These are phyloP conservation scores for Scomber japonicus DNA, from an alignment of 2,113 vertebrate species.

Conservation along the genomic window DNA sequence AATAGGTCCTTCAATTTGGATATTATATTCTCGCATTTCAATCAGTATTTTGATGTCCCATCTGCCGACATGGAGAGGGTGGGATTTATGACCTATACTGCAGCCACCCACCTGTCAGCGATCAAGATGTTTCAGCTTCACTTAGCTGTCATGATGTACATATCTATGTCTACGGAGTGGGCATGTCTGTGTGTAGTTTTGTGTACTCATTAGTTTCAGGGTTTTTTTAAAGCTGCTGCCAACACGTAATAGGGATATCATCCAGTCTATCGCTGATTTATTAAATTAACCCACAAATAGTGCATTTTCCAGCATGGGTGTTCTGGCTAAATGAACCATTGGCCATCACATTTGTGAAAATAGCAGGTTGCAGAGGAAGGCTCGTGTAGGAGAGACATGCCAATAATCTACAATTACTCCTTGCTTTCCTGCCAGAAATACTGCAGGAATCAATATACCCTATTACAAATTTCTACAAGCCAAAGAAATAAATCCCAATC, in stretches of 20 bases:
- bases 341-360: constrained; percentile 18
- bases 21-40: too few species aligned
- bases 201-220: constrained; percentile 12
- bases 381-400: background rate
- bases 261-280: constrained; percentile 9
- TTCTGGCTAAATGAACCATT: background rate
- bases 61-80: too few species aligned
- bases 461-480: background rate
- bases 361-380: constrained; percentile 22
- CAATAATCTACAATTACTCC: constrained; percentile 15
- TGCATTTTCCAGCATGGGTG: constrained; percentile 14
- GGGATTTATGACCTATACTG: too few species aligned
- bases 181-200: constrained; percentile 6
- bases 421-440: constrained; percentile 14
- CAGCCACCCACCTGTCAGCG: too few species aligned
- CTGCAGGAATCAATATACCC: background rate
- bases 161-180: background rate
- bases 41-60: too few species aligned
- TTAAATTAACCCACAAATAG: constrained; percentile 22
- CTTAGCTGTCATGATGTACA: too few species aligned
- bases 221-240: constrained; percentile 20
- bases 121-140: too few species aligned
- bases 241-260: constrained; percentile 34
- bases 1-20: too few species aligned
- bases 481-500: background rate